Percentiles rank a stretch among this genome's conserved stretches.
phyloP scores from a whole-genome alignment of 2,113 vertebrate genomes.

The Asarcornis scutulata region DNA sequence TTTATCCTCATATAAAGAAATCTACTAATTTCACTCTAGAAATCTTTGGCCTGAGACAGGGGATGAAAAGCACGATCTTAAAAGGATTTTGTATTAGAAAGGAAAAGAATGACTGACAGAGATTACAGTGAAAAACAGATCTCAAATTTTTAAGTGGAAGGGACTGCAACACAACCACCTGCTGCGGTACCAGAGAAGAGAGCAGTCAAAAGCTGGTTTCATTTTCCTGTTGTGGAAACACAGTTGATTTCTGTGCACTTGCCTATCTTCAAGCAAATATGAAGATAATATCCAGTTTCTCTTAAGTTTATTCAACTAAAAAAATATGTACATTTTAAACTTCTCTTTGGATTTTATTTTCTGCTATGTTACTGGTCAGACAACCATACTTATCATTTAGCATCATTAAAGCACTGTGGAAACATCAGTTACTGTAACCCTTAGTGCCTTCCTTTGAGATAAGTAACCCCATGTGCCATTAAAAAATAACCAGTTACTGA shows the following conservation, averaged over 20 bases:
- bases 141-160: neutral
- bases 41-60: neutral
- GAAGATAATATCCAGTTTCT: neutral
- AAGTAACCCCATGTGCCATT: neutral
- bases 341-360: neutral
- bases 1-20: conserved; percentile 9
- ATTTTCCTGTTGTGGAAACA: neutral
- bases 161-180: neutral
- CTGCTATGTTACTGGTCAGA: neutral
- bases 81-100: neutral
- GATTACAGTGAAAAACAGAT: neutral
- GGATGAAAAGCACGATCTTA: neutral
- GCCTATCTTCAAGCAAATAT: neutral
- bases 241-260: neutral
- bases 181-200: neutral
- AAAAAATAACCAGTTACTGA: neutral
- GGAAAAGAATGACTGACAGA: neutral
- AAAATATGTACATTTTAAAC: neutral
- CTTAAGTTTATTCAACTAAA: conserved; percentile 16
- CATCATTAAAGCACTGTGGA: neutral
- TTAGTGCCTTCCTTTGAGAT: neutral
- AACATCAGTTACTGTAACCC: neutral
- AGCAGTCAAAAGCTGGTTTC: neutral
- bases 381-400: neutral
- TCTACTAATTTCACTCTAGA: neutral